Base-by-base conservation (phyloP, 2,888 invertebrate species). In the Synergus japonicus region DNA sequence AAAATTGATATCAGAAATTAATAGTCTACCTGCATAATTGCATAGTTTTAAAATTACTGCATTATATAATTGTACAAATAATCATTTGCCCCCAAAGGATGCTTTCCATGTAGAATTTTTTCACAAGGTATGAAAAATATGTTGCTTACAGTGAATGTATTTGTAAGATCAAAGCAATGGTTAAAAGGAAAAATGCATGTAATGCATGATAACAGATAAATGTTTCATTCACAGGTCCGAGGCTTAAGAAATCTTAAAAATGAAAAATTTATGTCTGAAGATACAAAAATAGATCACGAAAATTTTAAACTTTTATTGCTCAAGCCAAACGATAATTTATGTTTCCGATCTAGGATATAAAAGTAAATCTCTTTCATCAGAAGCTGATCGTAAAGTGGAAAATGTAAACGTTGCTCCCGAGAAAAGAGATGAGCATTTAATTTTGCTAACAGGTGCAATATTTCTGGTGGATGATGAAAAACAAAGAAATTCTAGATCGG, bases 401-500 rank as follows among this genome's bases (percentile, higher is more conserved):
- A 58, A 63, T 63, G 63, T 63, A 29, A 29, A 29, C 63, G 29
- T 5, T 5, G 13, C 12, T 12, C 29, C 29, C 29, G 29, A 29
- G 13, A 5, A 13, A 13, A 63, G 63, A 43, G 43, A 67, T 67
- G 43, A 7, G 8, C n/a, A 18, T 22, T 41, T 18, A 44, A 44
- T 67, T 44, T 67, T 41, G 43, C 22, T 67, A 44, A n/a, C 67
- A 67, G 67, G 46, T 67, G 46, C 15, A 22, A 12, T 7, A 41
- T 37, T 67, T 67, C 22, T 41, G 4, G 29, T 63, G 29, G 13
- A 63, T 12, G 63, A 63, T 63, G 10, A 79, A 67, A 69, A 69
- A 77, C 43, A 18, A 29, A 76, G 78, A 66, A 76, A 79, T 83
- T 82, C 79, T 78, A 29, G 54, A 43, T 64, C 46, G 66, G 77